Evolutionary conservation across 2,113 vertebrate species (phyloP).

Genomic region (Salvelinus fontinalis): DNA sequence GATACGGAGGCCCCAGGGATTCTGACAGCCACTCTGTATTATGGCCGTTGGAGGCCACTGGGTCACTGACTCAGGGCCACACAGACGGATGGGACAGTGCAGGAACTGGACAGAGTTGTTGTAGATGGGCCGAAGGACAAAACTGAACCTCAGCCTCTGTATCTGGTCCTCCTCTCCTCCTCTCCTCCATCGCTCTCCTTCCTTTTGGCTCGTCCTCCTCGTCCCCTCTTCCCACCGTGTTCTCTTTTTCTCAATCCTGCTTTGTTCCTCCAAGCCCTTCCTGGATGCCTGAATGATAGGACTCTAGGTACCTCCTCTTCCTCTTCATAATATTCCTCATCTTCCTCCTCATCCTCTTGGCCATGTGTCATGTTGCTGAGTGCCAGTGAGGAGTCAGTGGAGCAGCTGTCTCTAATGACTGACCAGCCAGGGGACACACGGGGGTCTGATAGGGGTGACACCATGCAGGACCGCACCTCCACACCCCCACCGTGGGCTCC

Average conservation of each 20-base stretch:
- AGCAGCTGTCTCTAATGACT: constrained; percentile 63
- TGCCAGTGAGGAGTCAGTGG: constrained; percentile 60
- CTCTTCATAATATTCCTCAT: not conserved
- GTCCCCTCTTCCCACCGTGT: not conserved
- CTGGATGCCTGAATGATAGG: not conserved
- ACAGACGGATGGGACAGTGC: constrained; percentile 76
- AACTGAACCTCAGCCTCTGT: constrained; percentile 68
- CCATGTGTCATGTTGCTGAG: constrained; percentile 12
- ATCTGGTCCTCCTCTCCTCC: not conserved
- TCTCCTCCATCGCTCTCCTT: not conserved
- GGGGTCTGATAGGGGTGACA: constrained; percentile 74
- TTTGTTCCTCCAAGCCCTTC: not conserved
- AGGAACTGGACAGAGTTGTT: constrained; percentile 79
- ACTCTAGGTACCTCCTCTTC: not conserved
- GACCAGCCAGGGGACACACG: constrained; percentile 60
- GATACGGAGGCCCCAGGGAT: constrained; percentile 25
- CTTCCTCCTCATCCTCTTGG: constrained; percentile 16
- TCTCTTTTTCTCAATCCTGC: not conserved
- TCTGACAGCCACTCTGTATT: constrained; percentile 30
- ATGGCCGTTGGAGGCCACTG: not conserved
- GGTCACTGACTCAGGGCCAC: constrained; percentile 28
- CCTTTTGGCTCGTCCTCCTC: not conserved
- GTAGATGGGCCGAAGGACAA: constrained; percentile 67
- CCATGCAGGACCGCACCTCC: constrained; percentile 65
- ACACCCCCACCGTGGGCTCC: constrained; percentile 32